Conservation (phyloP, 2,113 vertebrate genomes). For the Pionites leucogaster region DNA sequence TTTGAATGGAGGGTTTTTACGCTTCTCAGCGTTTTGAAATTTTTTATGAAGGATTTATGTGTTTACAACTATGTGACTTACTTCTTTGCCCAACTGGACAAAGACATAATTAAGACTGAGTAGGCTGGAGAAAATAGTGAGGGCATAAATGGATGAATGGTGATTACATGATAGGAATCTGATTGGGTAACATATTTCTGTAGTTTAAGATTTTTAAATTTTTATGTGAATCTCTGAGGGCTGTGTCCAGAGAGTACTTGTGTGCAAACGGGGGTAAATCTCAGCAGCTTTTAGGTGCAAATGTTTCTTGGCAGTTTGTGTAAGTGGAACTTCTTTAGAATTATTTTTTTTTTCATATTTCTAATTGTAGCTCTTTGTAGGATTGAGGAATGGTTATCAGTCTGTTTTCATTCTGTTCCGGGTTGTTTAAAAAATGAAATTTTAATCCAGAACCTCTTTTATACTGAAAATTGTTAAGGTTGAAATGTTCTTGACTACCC, state of each 20-base stretch:
- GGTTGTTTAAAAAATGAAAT: neutral
- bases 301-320: neutral
- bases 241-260: neutral
- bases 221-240: neutral
- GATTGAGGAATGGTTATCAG: neutral
- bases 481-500: neutral
- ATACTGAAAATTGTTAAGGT: neutral
- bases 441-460: neutral
- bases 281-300: neutral
- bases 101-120: neutral
- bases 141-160: neutral
- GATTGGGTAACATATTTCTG: neutral
- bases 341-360: neutral
- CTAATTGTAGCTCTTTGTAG: neutral
- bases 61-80: neutral
- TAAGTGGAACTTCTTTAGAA: neutral
- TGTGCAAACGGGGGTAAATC: neutral
- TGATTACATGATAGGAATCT: neutral
- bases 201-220: neutral
- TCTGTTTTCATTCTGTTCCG: neutral
- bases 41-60: neutral
- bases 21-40: neutral
- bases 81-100: neutral
- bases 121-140: neutral
- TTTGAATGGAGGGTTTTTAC: neutral